Evolutionary conservation across 2,888 invertebrate genomes (phyloP).

Genomic region (Drosophila meridiana): DNA sequence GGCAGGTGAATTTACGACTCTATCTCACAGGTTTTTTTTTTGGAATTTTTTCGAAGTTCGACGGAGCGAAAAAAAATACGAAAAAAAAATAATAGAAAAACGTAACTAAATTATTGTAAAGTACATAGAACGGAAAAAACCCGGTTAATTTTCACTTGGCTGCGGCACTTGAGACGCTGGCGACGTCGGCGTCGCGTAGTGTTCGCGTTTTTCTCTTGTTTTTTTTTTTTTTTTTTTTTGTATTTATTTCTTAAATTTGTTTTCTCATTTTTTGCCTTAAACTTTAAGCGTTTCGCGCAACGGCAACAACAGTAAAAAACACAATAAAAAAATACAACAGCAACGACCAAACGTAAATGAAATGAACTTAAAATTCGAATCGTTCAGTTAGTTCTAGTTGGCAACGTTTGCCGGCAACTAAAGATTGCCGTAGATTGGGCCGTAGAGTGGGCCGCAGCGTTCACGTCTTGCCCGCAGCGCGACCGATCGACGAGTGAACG

Average conservation of each 20-base stretch:
- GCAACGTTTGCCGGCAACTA: constrained; percentile 13
- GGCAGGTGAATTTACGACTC: constrained; percentile 50
- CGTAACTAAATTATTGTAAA: constrained; percentile 43
- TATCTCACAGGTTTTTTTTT: constrained; percentile 28
- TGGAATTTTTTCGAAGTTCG: constrained; percentile 15
- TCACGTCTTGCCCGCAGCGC: constrained; percentile 70
- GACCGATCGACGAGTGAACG: constrained; percentile 80
- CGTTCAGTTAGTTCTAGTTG: not conserved
- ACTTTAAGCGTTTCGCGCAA: constrained; percentile 12
- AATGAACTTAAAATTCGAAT: constrained; percentile 21
- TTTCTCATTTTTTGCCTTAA: not conserved
- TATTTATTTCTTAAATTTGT: not conserved
- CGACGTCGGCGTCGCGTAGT: constrained; percentile 16
- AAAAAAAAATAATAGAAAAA: constrained; percentile 21
- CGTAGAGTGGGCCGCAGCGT: constrained; percentile 4
- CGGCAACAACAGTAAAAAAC: constrained; percentile 9
- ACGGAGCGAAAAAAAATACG: constrained; percentile 27
- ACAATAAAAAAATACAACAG: constrained; percentile 15
- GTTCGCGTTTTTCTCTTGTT: constrained; percentile 10
- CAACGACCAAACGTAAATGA: constrained; percentile 6
- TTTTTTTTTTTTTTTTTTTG: not conserved
- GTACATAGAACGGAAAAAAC: constrained; percentile 53
- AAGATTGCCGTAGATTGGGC: not conserved
- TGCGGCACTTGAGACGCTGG: constrained; percentile 37
- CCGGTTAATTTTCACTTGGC: constrained; percentile 57